Percentiles rank a stretch among this genome's conserved stretches.
Evolutionary conservation across 2,797 vertebrate genomes (phyloP).

Genomic region (Botia kubotai): DNA sequence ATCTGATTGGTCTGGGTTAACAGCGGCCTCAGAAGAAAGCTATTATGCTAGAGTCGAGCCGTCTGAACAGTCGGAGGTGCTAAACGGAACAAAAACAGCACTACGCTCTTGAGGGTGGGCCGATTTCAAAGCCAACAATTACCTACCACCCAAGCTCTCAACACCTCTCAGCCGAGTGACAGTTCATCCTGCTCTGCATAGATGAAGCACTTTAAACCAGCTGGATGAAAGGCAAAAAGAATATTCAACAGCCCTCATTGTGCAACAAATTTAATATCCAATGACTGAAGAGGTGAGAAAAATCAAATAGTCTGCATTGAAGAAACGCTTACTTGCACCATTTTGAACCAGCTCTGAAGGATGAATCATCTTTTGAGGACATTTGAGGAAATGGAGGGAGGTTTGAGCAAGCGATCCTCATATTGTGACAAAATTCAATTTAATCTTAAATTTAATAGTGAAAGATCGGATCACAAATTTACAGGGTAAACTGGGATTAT

Average conservation of each 20-base stretch:
- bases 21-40: constrained; percentile 54
- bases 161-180: constrained; percentile 51
- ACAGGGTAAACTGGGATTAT: not conserved
- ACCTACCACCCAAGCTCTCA: constrained; percentile 57
- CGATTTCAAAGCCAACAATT: constrained; percentile 57
- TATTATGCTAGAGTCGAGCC: constrained; percentile 23
- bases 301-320: not conserved
- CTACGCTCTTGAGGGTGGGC: not conserved
- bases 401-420: not conserved
- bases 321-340: not conserved
- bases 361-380: not conserved
- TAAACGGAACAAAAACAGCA: not conserved
- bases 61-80: constrained; percentile 9
- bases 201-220: constrained; percentile 31
- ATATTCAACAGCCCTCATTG: constrained; percentile 14
- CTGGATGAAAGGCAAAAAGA: constrained; percentile 29
- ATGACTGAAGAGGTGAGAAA: not conserved
- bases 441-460: no score
- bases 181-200: constrained; percentile 50
- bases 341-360: constrained; percentile 2
- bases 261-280: constrained; percentile 31
- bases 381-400: not conserved
- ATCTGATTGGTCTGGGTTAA: constrained; percentile 40
- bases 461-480: not conserved
- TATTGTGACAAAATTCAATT: no score